A percentile compares a stretch with the other conserved stretches of the same genome.
Conservation (phyloP, 2,797 vertebrate species). For the Buceros bicornis region DNA sequence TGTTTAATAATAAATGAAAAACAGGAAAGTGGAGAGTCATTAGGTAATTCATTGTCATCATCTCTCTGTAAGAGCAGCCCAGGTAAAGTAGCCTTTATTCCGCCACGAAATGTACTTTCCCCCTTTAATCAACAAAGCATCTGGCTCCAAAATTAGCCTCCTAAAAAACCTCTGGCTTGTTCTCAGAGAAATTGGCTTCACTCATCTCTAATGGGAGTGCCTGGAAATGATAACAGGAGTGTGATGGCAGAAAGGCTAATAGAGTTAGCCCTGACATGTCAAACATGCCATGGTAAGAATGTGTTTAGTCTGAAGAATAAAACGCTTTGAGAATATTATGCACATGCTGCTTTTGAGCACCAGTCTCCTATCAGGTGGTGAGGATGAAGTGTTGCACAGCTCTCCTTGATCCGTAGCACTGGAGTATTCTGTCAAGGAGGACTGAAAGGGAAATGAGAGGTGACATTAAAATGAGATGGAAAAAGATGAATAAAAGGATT, state of each 20-base stretch:
- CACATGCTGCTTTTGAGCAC: background rate
- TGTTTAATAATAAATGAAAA: background rate
- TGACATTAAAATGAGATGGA: background rate
- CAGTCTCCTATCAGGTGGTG: fast-evolving
- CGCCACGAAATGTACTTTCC: background rate
- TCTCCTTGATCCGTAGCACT: background rate
- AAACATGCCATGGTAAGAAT: background rate
- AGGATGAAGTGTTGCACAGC: background rate
- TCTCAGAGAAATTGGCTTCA: background rate
- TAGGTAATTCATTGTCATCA: background rate
- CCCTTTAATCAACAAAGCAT: background rate
- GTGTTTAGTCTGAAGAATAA: background rate
- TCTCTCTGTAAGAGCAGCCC: background rate
- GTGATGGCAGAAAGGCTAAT: background rate
- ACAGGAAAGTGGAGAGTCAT: background rate
- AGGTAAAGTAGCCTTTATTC: background rate
- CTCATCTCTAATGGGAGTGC: background rate
- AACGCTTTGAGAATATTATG: background rate
- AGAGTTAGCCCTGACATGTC: background rate
- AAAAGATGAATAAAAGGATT: background rate
- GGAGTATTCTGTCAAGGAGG: background rate
- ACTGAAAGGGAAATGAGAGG: background rate
- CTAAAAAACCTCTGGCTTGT: background rate
- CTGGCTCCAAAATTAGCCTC: background rate
- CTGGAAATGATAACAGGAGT: background rate